phyloP scores from a whole-genome alignment of 2,888 invertebrate species.

The Piscicola geometra region DNA sequence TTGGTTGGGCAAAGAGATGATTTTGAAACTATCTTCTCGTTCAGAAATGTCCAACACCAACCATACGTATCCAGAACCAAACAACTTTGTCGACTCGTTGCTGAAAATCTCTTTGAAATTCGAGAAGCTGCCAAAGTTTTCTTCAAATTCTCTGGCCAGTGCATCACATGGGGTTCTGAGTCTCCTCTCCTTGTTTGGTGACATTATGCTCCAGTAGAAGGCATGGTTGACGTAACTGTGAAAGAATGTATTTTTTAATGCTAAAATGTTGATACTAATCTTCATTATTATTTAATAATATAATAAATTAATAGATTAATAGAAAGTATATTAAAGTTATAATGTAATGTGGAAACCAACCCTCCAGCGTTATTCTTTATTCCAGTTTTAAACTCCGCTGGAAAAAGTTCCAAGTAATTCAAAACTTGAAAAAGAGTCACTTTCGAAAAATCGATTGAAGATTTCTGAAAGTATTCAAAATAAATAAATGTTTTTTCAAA shows the following conservation, averaged over 20 bases:
- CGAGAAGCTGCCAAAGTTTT: constrained; percentile 46
- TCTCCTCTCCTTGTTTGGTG: constrained; percentile 46
- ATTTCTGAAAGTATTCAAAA: too few relatives aligned
- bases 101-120: constrained; percentile 47
- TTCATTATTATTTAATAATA: neutral
- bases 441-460: too few relatives aligned
- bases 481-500: too few relatives aligned
- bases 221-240: constrained; percentile 49
- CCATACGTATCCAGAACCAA: constrained; percentile 53
- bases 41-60: constrained; percentile 45
- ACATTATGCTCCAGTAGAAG: constrained; percentile 49
- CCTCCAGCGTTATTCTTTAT: constrained; percentile 49
- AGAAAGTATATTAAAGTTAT: constrained; percentile 11
- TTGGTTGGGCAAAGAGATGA: constrained; percentile 48
- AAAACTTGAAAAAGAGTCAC: constrained; percentile 48
- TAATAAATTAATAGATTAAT: neutral
- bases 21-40: constrained; percentile 41
- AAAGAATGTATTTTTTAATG: neutral
- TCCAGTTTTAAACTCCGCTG: constrained; percentile 43
- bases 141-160: constrained; percentile 44
- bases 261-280: neutral
- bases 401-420: constrained; percentile 45
- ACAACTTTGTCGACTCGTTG: constrained; percentile 45
- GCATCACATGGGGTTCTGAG: constrained; percentile 44
- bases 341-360: constrained; percentile 43